Conservation (phyloP, 2,797 vertebrate species). For the Melanotaenia pygmaea region DNA sequence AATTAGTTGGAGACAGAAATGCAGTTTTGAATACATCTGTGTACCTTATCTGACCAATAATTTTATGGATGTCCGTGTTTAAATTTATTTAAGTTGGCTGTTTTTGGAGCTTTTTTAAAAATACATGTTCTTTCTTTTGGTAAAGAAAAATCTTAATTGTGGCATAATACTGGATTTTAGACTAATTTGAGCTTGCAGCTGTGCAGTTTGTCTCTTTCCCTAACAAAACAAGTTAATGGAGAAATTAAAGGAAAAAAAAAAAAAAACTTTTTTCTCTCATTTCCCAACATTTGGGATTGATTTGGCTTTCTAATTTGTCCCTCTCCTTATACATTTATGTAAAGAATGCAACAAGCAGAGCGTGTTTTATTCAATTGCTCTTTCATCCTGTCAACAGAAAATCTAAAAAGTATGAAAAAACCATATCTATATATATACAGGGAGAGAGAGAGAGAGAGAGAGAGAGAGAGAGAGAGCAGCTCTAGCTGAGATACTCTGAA, state of each 20-base stretch:
- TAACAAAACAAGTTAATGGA: not conserved
- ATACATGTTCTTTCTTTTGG: not conserved
- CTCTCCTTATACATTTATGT: not conserved
- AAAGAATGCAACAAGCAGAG: not conserved
- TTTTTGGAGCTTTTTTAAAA: not conserved
- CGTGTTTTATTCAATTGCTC: not conserved
- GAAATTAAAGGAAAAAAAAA: not conserved
- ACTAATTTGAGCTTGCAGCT: not conserved
- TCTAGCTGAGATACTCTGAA: not conserved
- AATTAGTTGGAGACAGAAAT: constrained; percentile 17
- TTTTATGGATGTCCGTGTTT: not conserved
- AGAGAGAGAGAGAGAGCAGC: not conserved
- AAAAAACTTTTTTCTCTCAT: not conserved
- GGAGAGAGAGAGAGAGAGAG: too few species aligned
- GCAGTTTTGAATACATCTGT: constrained; percentile 3
- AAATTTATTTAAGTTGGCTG: not conserved
- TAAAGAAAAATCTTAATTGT: not conserved
- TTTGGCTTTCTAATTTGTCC: too few species aligned
- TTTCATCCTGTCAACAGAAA: not conserved
- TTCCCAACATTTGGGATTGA: too few species aligned
- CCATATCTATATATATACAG: too few species aligned
- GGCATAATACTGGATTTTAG: not conserved
- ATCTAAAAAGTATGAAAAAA: not conserved
- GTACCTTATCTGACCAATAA: not conserved
- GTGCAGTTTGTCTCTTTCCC: not conserved